Evolutionary conservation across 2,113 vertebrate species (phyloP), one percentile per base, ranked within the genome.

Genomic region (Lagenorhynchus albirostris): DNA sequence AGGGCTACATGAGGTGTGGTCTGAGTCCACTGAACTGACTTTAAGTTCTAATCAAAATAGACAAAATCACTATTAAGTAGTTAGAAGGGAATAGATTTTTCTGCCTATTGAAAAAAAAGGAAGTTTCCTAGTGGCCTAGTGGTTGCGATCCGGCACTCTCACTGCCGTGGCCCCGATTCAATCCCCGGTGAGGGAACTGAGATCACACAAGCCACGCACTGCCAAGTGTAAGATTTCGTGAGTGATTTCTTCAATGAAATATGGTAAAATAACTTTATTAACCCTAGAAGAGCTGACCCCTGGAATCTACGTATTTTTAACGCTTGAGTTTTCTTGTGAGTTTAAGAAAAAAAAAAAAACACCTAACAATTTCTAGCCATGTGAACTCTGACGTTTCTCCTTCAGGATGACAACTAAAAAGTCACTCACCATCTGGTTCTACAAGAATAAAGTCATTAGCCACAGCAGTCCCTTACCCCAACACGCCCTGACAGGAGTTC

Each of bases 101-200:
- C 15, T 44, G 47, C 23, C 29, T 58, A 20, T 29, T 53, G 10
- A 60, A 85, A 60, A 29, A 74, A 17, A 50, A n/a, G 13, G 15
- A 25, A 74, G 41, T 31, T 74, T 74, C 14, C 68, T 25, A 36
- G 6, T 14, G 3, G 3, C 13, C 26, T 31, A 47, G 73, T 44
- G 71, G 26, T 76, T 8, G 31, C 14, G 14, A 74, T 74, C 71
- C 1, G 41, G 71, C 6, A 29, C 38, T 44, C 44, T 74, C 38
- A 74, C 38, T 74, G 23, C 71, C 15, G 2, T 74, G 38, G 14
- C 38, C 38, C 14, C 6, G 14, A 26, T 44, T 73, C 1, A 26
- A 2, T 29, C 13, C 38, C 71, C 4, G 1, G 12, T 73, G 25
- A 11, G 11, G 38, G 23, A 26, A 26, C 5, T 71, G 21, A 0